Evolutionary conservation across 2,113 vertebrate species (phyloP).

Genomic region (Machaerirhynchus nigripectus): DNA sequence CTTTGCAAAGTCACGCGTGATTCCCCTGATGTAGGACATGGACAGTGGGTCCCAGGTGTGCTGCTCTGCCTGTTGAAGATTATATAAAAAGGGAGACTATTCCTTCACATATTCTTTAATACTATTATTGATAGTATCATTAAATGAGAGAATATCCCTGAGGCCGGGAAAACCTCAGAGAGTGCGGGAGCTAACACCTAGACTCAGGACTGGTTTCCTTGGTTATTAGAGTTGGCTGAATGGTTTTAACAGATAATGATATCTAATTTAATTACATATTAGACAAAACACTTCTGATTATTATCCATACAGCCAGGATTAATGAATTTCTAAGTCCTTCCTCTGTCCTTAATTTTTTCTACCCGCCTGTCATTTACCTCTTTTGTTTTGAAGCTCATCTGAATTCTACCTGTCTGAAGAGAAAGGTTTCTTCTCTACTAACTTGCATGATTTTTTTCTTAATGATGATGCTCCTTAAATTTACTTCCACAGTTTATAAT

Average conservation of each 20-base stretch:
- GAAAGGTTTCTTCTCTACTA: background rate
- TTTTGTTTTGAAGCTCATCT: background rate
- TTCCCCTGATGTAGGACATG: background rate
- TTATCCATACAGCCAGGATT: background rate
- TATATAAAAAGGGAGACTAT: background rate
- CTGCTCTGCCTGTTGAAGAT: background rate
- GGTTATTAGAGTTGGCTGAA: background rate
- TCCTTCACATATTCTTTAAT: background rate
- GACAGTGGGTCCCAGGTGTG: background rate
- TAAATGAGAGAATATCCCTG: background rate
- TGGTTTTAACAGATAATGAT: conserved; percentile 1
- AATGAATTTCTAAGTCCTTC: background rate
- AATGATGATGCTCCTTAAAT: background rate
- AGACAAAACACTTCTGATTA: conserved; percentile 7
- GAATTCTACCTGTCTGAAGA: background rate
- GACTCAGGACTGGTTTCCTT: background rate
- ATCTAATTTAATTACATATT: conserved; percentile 35
- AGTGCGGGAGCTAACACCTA: background rate
- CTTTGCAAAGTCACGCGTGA: background rate
- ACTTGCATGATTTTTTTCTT: background rate
- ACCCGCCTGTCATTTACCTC: background rate
- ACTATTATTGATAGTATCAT: background rate
- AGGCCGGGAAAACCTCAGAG: background rate
- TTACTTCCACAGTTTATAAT: background rate
- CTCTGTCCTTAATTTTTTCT: background rate